Evolutionary conservation across 2,888 invertebrate species (phyloP).

Genomic region (Drosophila histrio): DNA sequence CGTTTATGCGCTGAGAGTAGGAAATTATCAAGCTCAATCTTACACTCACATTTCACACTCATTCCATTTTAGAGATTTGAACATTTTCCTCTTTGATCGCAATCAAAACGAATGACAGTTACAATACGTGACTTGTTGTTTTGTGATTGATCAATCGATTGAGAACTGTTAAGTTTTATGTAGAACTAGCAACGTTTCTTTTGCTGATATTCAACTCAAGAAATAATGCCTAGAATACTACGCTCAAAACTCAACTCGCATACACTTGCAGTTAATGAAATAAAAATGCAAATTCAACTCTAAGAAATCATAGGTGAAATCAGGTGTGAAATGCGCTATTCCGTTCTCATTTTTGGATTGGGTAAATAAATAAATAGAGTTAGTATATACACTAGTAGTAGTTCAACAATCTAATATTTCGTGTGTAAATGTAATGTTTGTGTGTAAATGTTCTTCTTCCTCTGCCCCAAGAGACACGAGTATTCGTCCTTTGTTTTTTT

Average conservation of each 20-base stretch:
- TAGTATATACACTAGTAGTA: conserved; percentile 26
- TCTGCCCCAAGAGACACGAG: neutral
- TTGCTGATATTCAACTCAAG: conserved; percentile 49
- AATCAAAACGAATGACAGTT: conserved; percentile 66
- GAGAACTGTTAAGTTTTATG: conserved; percentile 22
- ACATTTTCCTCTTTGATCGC: conserved; percentile 28
- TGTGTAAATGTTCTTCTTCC: neutral
- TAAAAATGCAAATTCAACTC: conserved; percentile 13
- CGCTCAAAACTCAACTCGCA: conserved; percentile 25
- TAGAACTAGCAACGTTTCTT: conserved; percentile 83
- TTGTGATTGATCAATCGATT: conserved; percentile 14
- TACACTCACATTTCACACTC: neutral
- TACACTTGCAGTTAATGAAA: conserved; percentile 42
- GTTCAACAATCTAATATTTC: conserved; percentile 4
- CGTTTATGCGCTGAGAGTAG: too few species aligned
- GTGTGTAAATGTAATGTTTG: conserved; percentile 23
- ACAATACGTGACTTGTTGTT: conserved; percentile 46
- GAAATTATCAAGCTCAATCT: too few species aligned
- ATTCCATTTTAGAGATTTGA: conserved; percentile 11
- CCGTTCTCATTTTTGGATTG: neutral
- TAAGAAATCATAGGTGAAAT: conserved; percentile 14
- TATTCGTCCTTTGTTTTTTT: conserved; percentile 6
- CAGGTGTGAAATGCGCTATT: neutral
- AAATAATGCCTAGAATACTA: conserved; percentile 43
- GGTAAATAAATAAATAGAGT: neutral